Percentiles rank a stretch among this genome's conserved stretches.
phyloP scores from a whole-genome alignment of 1,140 invertebrate species.

The Bicyclus anynana region DNA sequence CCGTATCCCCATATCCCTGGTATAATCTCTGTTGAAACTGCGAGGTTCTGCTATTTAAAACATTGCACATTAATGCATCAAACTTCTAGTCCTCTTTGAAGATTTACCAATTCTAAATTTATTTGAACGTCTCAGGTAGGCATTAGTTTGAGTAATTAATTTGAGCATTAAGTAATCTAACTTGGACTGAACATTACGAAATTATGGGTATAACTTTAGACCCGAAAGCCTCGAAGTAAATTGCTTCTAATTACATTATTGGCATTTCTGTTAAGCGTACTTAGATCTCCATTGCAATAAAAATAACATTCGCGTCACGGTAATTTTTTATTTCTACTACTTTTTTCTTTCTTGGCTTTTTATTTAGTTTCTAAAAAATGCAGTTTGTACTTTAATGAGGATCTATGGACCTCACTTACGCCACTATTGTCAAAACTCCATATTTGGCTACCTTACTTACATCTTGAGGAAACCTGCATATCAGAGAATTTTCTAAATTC shows the following conservation, averaged over 20 bases:
- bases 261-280: not conserved
- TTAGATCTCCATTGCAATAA: not conserved
- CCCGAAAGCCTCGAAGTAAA: not conserved
- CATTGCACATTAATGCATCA: too few relatives aligned
- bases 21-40: too few relatives aligned
- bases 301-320: not conserved
- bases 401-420: too few relatives aligned
- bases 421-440: too few relatives aligned
- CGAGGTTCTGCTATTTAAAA: too few relatives aligned
- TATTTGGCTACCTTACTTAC: too few relatives aligned
- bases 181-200: not conserved
- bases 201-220: not conserved
- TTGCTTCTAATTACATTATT: not conserved
- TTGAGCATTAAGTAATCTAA: not conserved
- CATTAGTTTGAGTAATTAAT: not conserved
- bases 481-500: too few relatives aligned
- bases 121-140: not conserved
- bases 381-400: too few relatives aligned
- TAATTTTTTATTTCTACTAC: not conserved
- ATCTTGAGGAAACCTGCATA: too few relatives aligned
- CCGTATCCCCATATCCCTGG: too few relatives aligned
- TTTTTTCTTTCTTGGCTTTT: not conserved
- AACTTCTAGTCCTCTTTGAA: too few relatives aligned
- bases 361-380: not conserved
- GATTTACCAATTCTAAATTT: too few relatives aligned